Percentiles rank a stretch among this genome's conserved stretches.
These are phyloP conservation scores for Noctua fimbriata DNA, from an alignment of 2,888 invertebrate genomes.

Conservation along the genomic window DNA sequence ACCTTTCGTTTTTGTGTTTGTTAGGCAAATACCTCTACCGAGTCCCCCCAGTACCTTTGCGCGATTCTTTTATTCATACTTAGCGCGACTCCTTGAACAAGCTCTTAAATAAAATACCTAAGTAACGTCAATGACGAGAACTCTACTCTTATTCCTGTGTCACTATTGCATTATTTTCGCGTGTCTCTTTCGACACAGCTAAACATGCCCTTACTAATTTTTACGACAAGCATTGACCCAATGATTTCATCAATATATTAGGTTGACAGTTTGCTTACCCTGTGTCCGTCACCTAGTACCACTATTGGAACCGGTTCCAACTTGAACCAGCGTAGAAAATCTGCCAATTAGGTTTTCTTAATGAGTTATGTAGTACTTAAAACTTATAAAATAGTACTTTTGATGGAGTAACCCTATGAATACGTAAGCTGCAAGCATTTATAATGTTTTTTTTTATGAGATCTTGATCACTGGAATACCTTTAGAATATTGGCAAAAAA, in stretches of 20 bases:
- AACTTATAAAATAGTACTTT: background rate
- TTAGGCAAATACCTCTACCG: background rate
- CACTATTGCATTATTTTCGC: constrained; percentile 27
- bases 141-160: background rate
- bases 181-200: constrained; percentile 11
- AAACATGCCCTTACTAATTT: constrained; percentile 47
- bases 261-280: constrained; percentile 36
- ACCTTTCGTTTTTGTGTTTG: background rate
- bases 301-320: constrained; percentile 48
- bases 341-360: constrained; percentile 36
- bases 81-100: background rate
- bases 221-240: constrained; percentile 41
- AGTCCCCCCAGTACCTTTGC: background rate
- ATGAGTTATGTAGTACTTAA: constrained; percentile 1
- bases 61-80: too few relatives aligned
- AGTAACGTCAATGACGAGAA: background rate
- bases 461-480: background rate
- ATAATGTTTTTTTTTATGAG: background rate
- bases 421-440: background rate
- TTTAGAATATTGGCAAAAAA: background rate
- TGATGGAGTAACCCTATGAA: background rate
- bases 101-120: background rate
- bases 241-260: constrained; percentile 50
- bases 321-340: constrained; percentile 32
- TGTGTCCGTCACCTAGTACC: constrained; percentile 47